Conservation (phyloP, 2,113 vertebrate species). For the Fulmarus glacialis region DNA sequence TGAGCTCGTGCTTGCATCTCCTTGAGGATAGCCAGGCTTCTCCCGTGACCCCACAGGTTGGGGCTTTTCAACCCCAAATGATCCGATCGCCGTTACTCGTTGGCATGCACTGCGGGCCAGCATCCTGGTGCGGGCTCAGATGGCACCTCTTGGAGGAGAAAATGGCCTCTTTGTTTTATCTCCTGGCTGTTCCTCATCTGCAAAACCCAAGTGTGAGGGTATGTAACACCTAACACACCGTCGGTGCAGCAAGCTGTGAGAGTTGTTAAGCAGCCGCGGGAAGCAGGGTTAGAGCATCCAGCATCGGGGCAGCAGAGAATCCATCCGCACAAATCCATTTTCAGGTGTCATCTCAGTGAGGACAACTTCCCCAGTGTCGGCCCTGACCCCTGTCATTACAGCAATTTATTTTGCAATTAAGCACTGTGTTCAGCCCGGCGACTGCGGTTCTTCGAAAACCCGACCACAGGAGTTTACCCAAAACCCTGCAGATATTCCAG, state of each 20-base stretch:
- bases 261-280: not conserved
- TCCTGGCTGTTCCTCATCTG: not conserved
- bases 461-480: rapidly evolving
- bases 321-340: not conserved
- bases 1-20: not conserved
- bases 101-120: rapidly evolving
- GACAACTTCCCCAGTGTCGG: not conserved
- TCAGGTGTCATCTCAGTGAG: not conserved
- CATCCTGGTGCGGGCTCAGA: not conserved
- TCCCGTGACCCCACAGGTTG: not conserved
- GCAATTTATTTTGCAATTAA: not conserved
- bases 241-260: not conserved
- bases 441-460: not conserved
- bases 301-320: rapidly evolving
- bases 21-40: not conserved
- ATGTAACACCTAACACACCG: rapidly evolving
- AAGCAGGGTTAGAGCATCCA: not conserved
- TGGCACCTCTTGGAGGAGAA: not conserved
- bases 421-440: rapidly evolving
- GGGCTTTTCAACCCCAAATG: not conserved
- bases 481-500: not conserved
- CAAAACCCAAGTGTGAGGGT: not conserved
- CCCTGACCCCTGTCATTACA: not conserved
- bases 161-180: not conserved
- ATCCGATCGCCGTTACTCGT: rapidly evolving